Evolutionary conservation across 2,888 invertebrate genomes (phyloP), one percentile per base, ranked within the genome.

Genomic region (Leptopilina syphax): DNA sequence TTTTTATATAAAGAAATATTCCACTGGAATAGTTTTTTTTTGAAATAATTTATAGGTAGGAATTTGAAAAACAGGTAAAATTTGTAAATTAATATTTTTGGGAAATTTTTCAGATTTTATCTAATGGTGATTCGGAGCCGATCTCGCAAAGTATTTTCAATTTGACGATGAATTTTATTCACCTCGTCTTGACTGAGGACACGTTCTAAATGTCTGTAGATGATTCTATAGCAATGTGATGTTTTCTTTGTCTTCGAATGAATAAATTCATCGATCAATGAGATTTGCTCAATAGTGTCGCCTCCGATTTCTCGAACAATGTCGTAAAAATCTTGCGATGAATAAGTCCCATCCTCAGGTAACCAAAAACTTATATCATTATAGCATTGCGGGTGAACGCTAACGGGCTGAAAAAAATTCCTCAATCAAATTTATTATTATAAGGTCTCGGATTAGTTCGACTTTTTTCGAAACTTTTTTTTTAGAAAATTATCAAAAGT

Each of bases 331-430:
- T 98, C 97, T 92, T 97, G 97, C 76, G 94, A 93, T n/a, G 94
- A 94, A 91, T 95, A 97, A n/a, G 93, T 91, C 6, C 93, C 93
- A 79, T 94, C 93, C 2, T 94, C 89, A 0, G 98, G 98, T 76
- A 99, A 92, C 98, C 99, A 99, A 92, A 99, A 99, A 70, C 99
- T 98, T 47, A 99, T 94, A 92, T 99, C 99, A 92, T 97, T 98
- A 9, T 90, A 93, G 90, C 98, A 98, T 87, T 96, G 97, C 0
- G 98, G 98, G 92, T 95, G 97, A 24, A 94, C 92, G 83, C 98
- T 98, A 5, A 99, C 93, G 0, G 96, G 93, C 94, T 95, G 91
- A 78, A 92, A 82, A 18, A 63, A 63, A 8, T 18, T 63, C 18
- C n/a, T 63, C 8, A 50, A 76, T 82, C 76, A 44, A 44, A 44